Evolutionary conservation across 37 sponge, comb jelly and placozoan genomes (phyloP), one percentile per base, ranked within the genome.

Genomic region (Spongia lamella): DNA sequence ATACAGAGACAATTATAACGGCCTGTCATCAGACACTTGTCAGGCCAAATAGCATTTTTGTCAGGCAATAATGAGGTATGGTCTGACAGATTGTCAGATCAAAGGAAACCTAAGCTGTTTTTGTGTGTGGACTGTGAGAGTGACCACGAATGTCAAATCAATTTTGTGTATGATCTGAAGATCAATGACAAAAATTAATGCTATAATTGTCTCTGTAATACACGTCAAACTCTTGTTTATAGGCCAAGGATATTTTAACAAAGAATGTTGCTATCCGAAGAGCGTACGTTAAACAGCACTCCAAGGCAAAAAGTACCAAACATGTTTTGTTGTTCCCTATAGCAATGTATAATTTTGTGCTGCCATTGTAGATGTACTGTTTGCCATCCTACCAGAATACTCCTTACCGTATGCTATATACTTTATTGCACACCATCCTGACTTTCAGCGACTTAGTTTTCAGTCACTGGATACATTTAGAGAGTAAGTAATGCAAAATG

Each of bases 401-500:
- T 62, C 86, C 24, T 62, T 94, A 1, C 71, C 90, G 0, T 74
- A 86, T 47, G 78, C 76, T 21, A 62, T 94, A 15, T 89, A 94
- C 77, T 73, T 94, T 7, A 51, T 94, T n/a, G 72, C 94, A 30
- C 94, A 94, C 39, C 90, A 94, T 56, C 87, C 87, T 16, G 57
- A 88, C 53, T 82, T 93, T 71, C 57, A 62, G 38, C 72, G 84
- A 38, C 79, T 82, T 1, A 81, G 80, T 27, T 37, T 56, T 20
- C 62, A 77, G 14, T 61, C 60, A 30, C 76, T 93, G 20, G 83
- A 88, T 55, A 61, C 50, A 14, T 84, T 83, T 70, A 89, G 75
- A 63, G 89, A 89, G 89, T 89, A 49, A 75, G 89, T 73, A 15
- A 34, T 40, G 38, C 1, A 22, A 4, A 11, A 14, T 64, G 66